Evolutionary conservation across 2,113 vertebrate species (phyloP).

Genomic region (Tachuris rubrigastra): DNA sequence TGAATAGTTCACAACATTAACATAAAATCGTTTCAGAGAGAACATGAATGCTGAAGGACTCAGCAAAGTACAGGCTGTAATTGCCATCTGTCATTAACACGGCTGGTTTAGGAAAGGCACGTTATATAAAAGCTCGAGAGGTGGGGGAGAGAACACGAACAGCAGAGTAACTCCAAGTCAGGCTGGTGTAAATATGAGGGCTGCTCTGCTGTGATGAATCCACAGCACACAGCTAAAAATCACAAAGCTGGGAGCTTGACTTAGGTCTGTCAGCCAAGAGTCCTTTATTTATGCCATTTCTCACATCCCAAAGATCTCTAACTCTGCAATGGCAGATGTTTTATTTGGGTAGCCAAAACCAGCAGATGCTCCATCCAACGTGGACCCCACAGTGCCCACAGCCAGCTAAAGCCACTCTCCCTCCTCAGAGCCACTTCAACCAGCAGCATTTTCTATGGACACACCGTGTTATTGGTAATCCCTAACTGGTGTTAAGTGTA

Average conservation of each 20-base stretch:
- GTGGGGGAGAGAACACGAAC: not conserved
- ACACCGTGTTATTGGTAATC: not conserved
- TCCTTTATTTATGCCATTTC: not conserved
- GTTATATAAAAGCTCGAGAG: conserved; percentile 33
- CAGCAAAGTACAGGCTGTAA: conserved; percentile 44
- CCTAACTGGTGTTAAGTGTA: not conserved
- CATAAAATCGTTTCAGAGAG: conserved; percentile 15
- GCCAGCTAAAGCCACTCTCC: not conserved
- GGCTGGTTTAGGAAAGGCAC: conserved; percentile 21
- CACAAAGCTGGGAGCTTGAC: not conserved
- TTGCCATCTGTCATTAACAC: conserved; percentile 59
- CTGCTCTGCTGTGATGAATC: not conserved
- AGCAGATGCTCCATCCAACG: not conserved
- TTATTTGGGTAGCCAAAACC: not conserved
- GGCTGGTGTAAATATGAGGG: not conserved
- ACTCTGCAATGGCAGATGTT: not conserved
- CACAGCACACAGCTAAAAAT: not conserved
- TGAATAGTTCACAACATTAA: conserved; percentile 38
- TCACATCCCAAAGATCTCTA: not conserved
- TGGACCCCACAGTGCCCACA: not conserved
- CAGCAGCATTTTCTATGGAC: not conserved
- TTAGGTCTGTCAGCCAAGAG: not conserved
- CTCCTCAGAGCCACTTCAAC: not conserved
- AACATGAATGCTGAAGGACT: conserved; percentile 20
- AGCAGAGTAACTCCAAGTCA: not conserved